Percentiles rank a stretch among this genome's conserved stretches.
These are phyloP conservation scores for Ctenochaetus hawaiiensis DNA, from an alignment of 2,797 vertebrate species.

Conservation along the genomic window DNA sequence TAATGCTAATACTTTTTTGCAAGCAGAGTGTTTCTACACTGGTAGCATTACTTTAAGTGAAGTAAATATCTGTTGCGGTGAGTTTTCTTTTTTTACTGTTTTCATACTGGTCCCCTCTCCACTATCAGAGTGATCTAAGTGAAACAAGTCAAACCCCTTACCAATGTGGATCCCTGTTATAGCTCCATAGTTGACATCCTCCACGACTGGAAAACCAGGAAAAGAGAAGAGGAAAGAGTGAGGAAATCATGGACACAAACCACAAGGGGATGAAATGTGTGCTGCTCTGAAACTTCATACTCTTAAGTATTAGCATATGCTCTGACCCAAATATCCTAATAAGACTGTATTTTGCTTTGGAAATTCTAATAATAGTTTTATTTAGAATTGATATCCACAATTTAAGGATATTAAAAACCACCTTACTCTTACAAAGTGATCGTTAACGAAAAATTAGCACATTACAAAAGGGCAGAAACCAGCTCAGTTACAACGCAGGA, in stretches of 20 bases:
- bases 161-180: conserved; percentile 81
- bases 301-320: conserved; percentile 50
- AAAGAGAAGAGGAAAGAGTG: conserved; percentile 54
- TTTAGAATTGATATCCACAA: conserved; percentile 32
- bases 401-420: conserved; percentile 39
- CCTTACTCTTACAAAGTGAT: conserved; percentile 32
- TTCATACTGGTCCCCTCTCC: conserved; percentile 43
- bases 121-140: conserved; percentile 21
- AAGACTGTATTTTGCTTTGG: conserved; percentile 39
- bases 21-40: not conserved
- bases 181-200: conserved; percentile 75
- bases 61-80: not conserved
- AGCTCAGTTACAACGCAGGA: conserved; percentile 9
- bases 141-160: conserved; percentile 68
- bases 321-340: conserved; percentile 41
- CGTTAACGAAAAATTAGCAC: conserved; percentile 31
- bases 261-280: conserved; percentile 40
- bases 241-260: conserved; percentile 51
- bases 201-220: conserved; percentile 67
- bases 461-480: conserved; percentile 21
- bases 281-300: conserved; percentile 49
- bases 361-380: conserved; percentile 54
- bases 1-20: not conserved
- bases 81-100: conserved; percentile 30
- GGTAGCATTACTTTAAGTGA: not conserved